Evolutionary conservation across 2,888 invertebrate species (phyloP), one percentile per base, ranked within the genome.

Genomic region (Lycocerus yunnanus): DNA sequence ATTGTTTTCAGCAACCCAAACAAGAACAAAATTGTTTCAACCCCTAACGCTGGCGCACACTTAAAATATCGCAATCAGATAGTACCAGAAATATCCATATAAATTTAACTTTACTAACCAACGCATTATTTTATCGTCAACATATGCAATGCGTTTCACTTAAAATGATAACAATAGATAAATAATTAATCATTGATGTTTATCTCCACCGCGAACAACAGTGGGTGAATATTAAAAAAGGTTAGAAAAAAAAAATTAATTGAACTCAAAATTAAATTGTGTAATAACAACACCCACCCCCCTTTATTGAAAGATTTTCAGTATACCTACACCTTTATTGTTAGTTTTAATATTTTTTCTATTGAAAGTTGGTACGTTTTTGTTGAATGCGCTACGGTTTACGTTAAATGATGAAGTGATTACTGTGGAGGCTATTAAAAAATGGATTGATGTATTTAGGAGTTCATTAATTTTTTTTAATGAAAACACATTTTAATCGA

Each of bases 401-500:
- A 43, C 6, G n/a, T 43, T 43, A 43, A 43, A 43, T 43, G 43
- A 43, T 43, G 43, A 43, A 43, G 43, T 43, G 43, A 43, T 43
- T 43, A 43, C 43, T 4, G 43, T 5, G n/a, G 43, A 43, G 43
- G 2, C 43, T 43, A 43, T 43, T 43, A 43, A 43, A 43, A 43
- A 43, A 43, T 43, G 43, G 43, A 43, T n/a, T 43, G 43, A 43
- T 43, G 43, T 24, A 10, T 24, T n/a, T 43, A 6, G 43, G n/a
- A 10, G 43, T 43, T 43, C 43, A 43, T 43, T 43, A 43, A 43
- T 43, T 43, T 43, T 43, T n/a, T 43, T 43, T 43, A 43, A 43
- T 43, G 43, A 43, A 43, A 43, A 43, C 43, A 43, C 43, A 43
- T 72, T 73, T 69, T 69, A 76, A 74, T 74, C 76, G 80, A 78